These are phyloP conservation scores for Noctua janthina DNA, from an alignment of 2,888 invertebrate genomes.

Conservation along the genomic window DNA sequence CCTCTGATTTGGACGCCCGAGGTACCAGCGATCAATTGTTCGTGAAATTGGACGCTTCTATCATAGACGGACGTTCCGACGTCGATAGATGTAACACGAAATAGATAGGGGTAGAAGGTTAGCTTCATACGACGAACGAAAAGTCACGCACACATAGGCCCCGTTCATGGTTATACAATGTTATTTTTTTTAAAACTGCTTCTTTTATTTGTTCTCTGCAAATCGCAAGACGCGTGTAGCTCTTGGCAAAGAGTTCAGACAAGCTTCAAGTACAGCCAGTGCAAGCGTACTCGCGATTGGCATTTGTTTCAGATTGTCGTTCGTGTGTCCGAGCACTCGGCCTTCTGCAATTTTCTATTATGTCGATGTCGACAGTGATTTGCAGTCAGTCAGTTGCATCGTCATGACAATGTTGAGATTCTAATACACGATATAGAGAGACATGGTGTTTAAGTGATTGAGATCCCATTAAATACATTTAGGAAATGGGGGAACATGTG, in stretches of 20 bases:
- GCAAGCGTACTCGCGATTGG: background rate
- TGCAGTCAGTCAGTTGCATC: background rate
- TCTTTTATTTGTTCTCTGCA: background rate
- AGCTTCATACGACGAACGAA: background rate
- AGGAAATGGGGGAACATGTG: background rate
- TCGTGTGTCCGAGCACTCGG: background rate
- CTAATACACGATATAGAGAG: background rate
- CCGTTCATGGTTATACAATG: background rate
- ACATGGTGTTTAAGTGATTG: background rate
- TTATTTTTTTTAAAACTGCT: too few relatives aligned
- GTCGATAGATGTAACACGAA: background rate
- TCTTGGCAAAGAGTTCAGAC: background rate
- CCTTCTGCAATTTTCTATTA: background rate
- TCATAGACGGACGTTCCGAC: constrained; percentile 19
- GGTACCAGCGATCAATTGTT: constrained; percentile 41
- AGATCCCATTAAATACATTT: background rate
- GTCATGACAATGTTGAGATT: background rate
- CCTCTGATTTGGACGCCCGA: constrained; percentile 5
- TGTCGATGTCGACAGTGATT: background rate
- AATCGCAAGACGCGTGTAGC: background rate
- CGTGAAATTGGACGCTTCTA: constrained; percentile 35
- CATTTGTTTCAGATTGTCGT: background rate
- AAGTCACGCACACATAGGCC: background rate
- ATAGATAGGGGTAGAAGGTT: background rate
- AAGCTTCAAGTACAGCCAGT: background rate